Base-by-base conservation (phyloP, 2,888 invertebrate genomes). In the Mythimna ferrago region DNA sequence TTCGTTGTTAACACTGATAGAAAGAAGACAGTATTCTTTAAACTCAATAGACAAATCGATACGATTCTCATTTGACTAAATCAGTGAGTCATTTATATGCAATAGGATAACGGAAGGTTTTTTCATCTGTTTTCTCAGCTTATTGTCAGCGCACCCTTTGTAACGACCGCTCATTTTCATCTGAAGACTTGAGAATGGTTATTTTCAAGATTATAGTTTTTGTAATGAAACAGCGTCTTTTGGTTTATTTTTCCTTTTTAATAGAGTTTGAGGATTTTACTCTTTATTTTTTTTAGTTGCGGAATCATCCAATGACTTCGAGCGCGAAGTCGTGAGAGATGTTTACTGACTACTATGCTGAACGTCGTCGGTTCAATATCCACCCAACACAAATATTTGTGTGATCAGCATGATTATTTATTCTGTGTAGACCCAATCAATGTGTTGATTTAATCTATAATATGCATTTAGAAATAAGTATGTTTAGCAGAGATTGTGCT, bases 51-150 rank as follows among this genome's bases (percentile, higher is more conserved):
- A 65, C 56, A 65, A 79, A 76, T 79, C 79, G 53, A 79, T 79
- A 75, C 53, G 38, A 65, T n/a, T 64, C 66, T 79, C 66, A 71
- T 79, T 60, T 65, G 71, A 79, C 71, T 79, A 57, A 67, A 79
- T 67, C 71, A 76, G 63, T 61, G 32, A 56, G 75, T 79, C 66
- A 75, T 79, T 79, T 79, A 79, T 79, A 79, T 79, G 71, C 78
- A 79, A 60, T 57, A 38, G 66, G 71, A 75, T 57, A 66, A 75
- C 7, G 38, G 10, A 38, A 57, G 6, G 21, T 11, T 64, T 71
- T 72, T 62, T 58, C 51, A 66, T 69, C 76, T 71, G 44, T 79
- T 64, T 66, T 35, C n/a, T 9, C 21, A 57, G 71, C 53, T 79
- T 79, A 79, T 79, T 79, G 66, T 64, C 32, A 10, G 6, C 7